Evolutionary conservation across 35 echinoderm and acorn worm genomes (phyloP), one percentile per base, ranked within the genome.

Genomic region (Eucidaris tribuloides): DNA sequence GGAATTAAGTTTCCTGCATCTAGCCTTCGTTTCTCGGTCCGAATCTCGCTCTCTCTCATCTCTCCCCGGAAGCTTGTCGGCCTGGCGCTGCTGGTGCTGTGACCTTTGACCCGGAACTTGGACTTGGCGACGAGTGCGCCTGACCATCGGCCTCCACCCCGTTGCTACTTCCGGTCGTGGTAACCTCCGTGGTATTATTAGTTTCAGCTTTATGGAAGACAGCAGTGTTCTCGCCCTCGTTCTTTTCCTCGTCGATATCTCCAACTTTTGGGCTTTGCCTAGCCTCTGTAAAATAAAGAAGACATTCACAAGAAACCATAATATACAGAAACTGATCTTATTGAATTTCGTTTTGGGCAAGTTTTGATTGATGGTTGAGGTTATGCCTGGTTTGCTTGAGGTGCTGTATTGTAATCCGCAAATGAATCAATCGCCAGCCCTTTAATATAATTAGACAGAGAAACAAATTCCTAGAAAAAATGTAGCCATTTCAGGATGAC

Each of bases 131-230:
- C 68, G 40, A 13, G 38, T 52, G 48, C 48, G 9, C 48, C 48
- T 52, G 48, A 52, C 30, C 68, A 42, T 44, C 68, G 15, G 11
- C 68, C 68, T 74, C 35, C 7, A 74, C 37, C 35, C 68, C 68
- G 20, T 68, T 68, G 64, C 28, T 35, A 35, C 44, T 41, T 33
- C 35, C 59, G 79, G 79, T 31, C 13, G 36, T 60, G n/a, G 33
- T 55, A 28, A 17, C 25, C 17, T 24, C 36, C 33, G 14, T 84
- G 82, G 36, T 36, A 41, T 83, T 63, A 25, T 50, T 84, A 4
- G 40, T 34, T 24, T 71, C 82, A 30, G 32, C 62, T 42, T 66
- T 84, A 68, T 63, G 82, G 82, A 84, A 84, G 82, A 84, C 82
- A 66, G 44, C 82, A 28, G 66, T 84, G 65, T 44, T 84, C 29